Conservation (phyloP, 1,140 invertebrate genomes). For the Helicoverpa armigera region DNA sequence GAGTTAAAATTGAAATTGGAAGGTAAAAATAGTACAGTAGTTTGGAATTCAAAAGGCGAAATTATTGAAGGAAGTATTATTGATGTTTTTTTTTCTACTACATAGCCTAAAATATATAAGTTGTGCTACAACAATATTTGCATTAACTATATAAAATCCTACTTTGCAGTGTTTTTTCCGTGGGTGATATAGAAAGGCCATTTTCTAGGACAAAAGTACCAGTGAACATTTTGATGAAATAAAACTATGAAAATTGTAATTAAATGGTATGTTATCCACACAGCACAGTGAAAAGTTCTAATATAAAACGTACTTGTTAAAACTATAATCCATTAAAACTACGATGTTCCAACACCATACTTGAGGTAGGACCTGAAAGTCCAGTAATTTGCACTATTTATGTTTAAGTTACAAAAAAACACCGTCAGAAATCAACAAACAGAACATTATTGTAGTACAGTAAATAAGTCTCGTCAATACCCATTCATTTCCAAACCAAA, state of each 20-base stretch:
- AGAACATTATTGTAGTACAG: no score
- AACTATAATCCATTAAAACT: conserved; percentile 68
- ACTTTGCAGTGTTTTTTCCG: not conserved
- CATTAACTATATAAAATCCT: not conserved
- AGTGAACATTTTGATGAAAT: no score
- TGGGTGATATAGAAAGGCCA: conserved; percentile 12
- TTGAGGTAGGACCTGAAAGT: conserved; percentile 80
- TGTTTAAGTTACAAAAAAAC: not conserved
- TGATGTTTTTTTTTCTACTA: conserved; percentile 2
- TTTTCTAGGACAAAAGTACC: conserved; percentile 29
- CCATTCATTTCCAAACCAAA: no score
- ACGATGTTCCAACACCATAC: conserved; percentile 72
- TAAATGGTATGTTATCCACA: not conserved
- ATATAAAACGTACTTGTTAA: conserved; percentile 73
- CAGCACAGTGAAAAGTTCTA: conserved; percentile 62
- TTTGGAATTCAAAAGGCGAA: no score
- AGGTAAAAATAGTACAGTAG: no score
- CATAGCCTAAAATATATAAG: not conserved
- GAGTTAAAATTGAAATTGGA: no score
- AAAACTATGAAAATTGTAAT: no score
- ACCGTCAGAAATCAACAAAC: not conserved
- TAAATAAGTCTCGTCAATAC: no score
- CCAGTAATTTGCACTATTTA: conserved; percentile 58
- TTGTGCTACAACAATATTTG: conserved; percentile 33
- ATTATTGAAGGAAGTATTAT: not conserved